A percentile compares a stretch with the other conserved stretches of the same genome.
Evolutionary conservation across 2,888 invertebrate species (phyloP).

Genomic region (Acanthosepion lycidas): DNA sequence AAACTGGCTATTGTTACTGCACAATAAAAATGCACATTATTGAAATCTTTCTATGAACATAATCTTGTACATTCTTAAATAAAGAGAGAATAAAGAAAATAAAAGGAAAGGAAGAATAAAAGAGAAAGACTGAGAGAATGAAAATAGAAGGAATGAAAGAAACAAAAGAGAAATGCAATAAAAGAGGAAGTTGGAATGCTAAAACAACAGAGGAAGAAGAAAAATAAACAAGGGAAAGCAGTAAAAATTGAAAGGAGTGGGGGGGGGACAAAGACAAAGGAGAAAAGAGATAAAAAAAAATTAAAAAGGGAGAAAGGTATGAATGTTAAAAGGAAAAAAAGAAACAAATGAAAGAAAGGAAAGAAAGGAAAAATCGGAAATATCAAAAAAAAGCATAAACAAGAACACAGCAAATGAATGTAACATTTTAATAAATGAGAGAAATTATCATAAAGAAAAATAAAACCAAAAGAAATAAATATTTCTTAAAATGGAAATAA

Average conservation of each 20-base stretch:
- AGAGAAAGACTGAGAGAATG: background rate
- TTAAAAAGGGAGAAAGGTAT: background rate
- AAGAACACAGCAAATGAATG: background rate
- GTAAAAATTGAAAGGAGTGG: background rate
- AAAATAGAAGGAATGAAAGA: background rate
- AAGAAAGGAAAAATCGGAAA: background rate
- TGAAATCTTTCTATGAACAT: slow-evolving; percentile 33
- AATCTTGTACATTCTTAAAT: background rate
- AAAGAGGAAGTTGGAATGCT: background rate
- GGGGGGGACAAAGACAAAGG: background rate
- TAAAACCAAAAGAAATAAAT: background rate
- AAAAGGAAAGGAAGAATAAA: background rate
- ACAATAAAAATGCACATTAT: background rate
- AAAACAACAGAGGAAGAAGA: background rate
- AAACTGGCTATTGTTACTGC: slow-evolving; percentile 21
- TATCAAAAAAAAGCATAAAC: background rate
- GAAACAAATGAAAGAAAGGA: background rate
- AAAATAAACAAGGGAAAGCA: too few species aligned
- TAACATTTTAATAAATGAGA: slow-evolving; percentile 33
- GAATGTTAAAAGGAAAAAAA: background rate
- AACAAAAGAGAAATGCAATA: background rate
- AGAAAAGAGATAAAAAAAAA: background rate
- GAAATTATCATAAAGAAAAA: background rate
- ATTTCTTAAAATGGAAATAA: slow-evolving; percentile 10
- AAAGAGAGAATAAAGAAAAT: background rate